A percentile compares a stretch with the other conserved stretches of the same genome.
Evolutionary conservation across 2,113 vertebrate genomes (phyloP).

Genomic region (Orientallactaga bullata): DNA sequence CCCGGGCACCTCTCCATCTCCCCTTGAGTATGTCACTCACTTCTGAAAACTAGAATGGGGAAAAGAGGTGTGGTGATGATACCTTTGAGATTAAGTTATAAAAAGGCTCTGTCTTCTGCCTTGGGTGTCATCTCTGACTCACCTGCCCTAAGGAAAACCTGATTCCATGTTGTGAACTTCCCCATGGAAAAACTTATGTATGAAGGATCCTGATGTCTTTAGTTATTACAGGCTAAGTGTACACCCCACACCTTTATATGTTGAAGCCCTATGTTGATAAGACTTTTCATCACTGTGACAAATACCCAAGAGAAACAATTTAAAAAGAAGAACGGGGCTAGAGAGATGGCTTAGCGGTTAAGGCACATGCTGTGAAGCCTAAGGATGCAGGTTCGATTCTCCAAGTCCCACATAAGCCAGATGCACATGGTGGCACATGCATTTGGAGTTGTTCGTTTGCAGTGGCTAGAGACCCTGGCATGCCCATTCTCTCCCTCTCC

Average conservation of each 20-base stretch:
- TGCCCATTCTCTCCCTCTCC: too few species aligned
- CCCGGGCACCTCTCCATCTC: background rate
- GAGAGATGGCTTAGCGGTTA: too few species aligned
- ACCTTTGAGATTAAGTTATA: slow-evolving; percentile 15
- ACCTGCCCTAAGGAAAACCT: background rate
- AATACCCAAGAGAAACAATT: background rate
- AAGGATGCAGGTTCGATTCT: too few species aligned
- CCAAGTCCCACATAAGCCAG: too few species aligned
- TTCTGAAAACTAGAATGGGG: background rate
- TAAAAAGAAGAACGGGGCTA: background rate
- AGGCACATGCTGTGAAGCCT: too few species aligned
- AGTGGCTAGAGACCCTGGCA: too few species aligned
- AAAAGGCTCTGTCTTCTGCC: slow-evolving; percentile 2
- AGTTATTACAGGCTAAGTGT: background rate
- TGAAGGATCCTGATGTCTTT: background rate
- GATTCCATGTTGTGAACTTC: background rate
- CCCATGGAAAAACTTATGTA: background rate
- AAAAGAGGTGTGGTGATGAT: background rate
- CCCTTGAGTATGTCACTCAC: background rate
- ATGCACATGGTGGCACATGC: too few species aligned
- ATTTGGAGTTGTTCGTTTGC: too few species aligned
- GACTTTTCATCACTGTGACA: background rate
- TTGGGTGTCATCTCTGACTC: background rate
- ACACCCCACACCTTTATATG: background rate
- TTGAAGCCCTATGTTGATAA: background rate